Conservation (phyloP, 1,140 invertebrate genomes). For the Eurosta solidaginis region DNA sequence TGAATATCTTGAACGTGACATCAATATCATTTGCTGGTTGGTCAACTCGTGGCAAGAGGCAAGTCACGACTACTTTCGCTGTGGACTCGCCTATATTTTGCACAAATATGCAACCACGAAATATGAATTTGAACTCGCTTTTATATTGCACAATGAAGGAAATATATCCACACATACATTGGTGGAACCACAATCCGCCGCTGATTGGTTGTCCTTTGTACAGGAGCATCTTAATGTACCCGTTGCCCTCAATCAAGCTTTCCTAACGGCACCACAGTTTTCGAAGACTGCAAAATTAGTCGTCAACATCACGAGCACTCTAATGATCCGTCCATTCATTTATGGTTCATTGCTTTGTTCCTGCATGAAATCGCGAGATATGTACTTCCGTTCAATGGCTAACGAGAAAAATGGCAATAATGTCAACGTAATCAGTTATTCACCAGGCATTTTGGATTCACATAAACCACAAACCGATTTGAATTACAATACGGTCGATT, state of each 20-base stretch:
- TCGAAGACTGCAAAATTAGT: constrained; percentile 64
- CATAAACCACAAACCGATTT: constrained; percentile 62
- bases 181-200: constrained; percentile 64
- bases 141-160: constrained; percentile 90
- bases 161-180: constrained; percentile 71
- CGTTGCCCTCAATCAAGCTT: constrained; percentile 76
- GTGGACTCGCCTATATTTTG: constrained; percentile 35
- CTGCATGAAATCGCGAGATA: constrained; percentile 86
- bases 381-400: constrained; percentile 87
- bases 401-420: constrained; percentile 64
- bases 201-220: constrained; percentile 71
- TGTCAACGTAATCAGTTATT: constrained; percentile 84
- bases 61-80: constrained; percentile 34
- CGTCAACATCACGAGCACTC: constrained; percentile 89
- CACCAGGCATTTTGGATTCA: constrained; percentile 92
- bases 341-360: constrained; percentile 79
- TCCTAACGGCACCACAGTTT: constrained; percentile 63
- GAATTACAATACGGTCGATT: constrained; percentile 46
- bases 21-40: constrained; percentile 35
- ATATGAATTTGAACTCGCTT: constrained; percentile 66
- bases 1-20: constrained; percentile 32
- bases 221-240: constrained; percentile 81
- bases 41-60: constrained; percentile 32
- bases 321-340: constrained; percentile 76
- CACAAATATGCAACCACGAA: constrained; percentile 12